phyloP scores from a whole-genome alignment of 2,888 invertebrate genomes.

The Villa cingulata region DNA sequence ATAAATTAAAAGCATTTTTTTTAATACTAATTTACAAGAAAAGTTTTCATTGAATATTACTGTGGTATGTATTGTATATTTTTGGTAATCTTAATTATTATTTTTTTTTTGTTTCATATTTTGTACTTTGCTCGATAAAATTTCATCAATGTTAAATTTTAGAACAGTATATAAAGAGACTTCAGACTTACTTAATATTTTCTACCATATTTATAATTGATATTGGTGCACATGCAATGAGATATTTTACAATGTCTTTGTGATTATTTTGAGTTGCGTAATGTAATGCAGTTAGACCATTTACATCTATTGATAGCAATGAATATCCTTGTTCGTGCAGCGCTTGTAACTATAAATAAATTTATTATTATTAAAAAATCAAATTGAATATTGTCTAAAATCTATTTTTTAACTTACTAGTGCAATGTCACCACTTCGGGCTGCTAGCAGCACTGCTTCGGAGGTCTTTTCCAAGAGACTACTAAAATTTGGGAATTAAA shows the following conservation, averaged over 20 bases:
- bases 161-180: no score
- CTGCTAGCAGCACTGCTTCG: conserved; percentile 68
- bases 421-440: conserved; percentile 68
- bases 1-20: conserved; percentile 11
- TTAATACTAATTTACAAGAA: no score
- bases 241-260: conserved; percentile 78
- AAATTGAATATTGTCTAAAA: not conserved
- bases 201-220: conserved; percentile 77
- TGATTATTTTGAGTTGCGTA: conserved; percentile 77
- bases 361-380: not conserved
- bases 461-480: conserved; percentile 69
- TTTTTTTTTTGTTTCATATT: no score
- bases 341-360: conserved; percentile 53
- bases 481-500: conserved; percentile 33
- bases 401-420: conserved; percentile 41
- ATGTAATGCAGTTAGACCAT: conserved; percentile 83
- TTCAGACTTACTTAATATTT: conserved; percentile 53
- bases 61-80: no score
- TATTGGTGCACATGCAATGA: conserved; percentile 72
- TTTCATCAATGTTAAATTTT: no score
- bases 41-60: no score
- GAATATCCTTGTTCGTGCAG: conserved; percentile 74
- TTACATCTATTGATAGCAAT: conserved; percentile 64
- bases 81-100: no score
- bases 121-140: no score